These are phyloP conservation scores for Macropus fuliginosus DNA, from an alignment of 2,797 vertebrate genomes.

Conservation along the genomic window DNA sequence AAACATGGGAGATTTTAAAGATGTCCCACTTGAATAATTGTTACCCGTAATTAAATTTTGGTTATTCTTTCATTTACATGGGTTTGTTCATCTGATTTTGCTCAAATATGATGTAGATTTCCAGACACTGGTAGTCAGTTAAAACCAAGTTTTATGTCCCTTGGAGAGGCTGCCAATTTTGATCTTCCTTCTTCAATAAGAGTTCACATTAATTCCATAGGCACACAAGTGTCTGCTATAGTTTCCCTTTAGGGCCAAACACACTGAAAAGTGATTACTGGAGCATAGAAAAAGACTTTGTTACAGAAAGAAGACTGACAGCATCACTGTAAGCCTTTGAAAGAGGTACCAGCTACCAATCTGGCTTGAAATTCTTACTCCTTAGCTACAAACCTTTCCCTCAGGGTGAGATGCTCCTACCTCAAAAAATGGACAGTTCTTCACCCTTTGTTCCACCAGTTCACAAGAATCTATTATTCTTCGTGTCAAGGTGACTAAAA, in stretches of 20 bases:
- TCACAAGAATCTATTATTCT: not conserved
- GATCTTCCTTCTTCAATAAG: constrained; percentile 32
- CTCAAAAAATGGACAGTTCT: not conserved
- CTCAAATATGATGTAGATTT: not conserved
- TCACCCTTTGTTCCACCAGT: not conserved
- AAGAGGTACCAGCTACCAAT: not conserved
- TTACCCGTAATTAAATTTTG: constrained; percentile 20
- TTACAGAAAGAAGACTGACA: not conserved
- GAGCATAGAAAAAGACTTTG: not conserved
- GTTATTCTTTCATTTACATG: not conserved
- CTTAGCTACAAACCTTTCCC: not conserved
- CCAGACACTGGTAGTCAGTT: not conserved
- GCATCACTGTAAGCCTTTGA: fast-evolving
- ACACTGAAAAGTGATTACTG: not conserved
- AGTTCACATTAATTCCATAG: not conserved
- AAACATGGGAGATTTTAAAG: constrained; percentile 31
- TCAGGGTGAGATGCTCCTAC: not conserved
- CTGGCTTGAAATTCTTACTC: not conserved
- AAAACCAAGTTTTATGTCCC: not conserved
- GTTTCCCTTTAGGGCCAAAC: not conserved
- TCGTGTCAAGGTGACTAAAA: not conserved
- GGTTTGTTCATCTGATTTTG: constrained; percentile 3
- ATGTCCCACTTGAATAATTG: not conserved
- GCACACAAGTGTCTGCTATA: not conserved
- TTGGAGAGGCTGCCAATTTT: not conserved